Conservation (phyloP, 1,140 invertebrate species). For the Pteromalus puparum region DNA sequence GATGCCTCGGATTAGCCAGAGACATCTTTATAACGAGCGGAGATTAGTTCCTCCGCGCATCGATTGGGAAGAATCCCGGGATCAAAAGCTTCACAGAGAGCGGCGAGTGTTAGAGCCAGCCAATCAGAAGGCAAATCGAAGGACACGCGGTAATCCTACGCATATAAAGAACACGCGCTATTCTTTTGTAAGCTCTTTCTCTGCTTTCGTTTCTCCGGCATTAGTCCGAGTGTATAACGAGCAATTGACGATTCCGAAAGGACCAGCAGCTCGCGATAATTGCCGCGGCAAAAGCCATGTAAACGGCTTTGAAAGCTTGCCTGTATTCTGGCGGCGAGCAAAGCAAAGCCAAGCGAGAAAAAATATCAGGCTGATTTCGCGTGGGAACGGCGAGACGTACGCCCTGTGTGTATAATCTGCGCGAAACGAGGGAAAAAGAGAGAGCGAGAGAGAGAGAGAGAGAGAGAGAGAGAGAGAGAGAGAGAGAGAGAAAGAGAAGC, state of each 20-base stretch:
- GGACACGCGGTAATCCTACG: not conserved
- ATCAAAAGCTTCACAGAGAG: not conserved
- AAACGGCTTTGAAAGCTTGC: not conserved
- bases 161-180: not conserved
- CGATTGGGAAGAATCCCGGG: not conserved
- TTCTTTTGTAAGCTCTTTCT: not conserved
- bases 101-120: no score
- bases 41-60: constrained; percentile 1
- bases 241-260: not conserved
- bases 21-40: not conserved
- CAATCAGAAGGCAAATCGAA: not conserved
- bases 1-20: not conserved
- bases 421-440: not conserved
- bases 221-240: constrained; percentile 17
- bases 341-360: constrained; percentile 1
- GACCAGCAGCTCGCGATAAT: constrained; percentile 1
- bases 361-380: constrained; percentile 19
- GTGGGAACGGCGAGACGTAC: not conserved
- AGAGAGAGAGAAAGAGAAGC: not conserved
- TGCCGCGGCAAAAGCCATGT: not conserved
- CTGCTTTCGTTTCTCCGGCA: not conserved
- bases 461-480: no score
- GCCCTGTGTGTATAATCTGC: not conserved
- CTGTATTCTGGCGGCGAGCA: not conserved
- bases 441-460: no score